These are phyloP conservation scores for Sminthurinus signatus DNA, from an alignment of 1,140 invertebrate genomes.

Conservation along the genomic window DNA sequence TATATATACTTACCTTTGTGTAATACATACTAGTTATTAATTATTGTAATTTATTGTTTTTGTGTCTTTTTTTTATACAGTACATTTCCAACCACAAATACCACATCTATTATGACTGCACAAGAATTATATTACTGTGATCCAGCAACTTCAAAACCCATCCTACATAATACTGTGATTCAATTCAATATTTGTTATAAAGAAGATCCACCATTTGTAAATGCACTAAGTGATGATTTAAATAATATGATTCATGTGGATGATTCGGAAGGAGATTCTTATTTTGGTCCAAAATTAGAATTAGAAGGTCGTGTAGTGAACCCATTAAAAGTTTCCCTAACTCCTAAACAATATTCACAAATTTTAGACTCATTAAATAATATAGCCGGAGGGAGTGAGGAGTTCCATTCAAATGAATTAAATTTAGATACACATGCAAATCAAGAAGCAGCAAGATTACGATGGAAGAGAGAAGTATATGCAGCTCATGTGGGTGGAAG, in stretches of 20 bases:
- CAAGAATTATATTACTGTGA: conserved; percentile 63
- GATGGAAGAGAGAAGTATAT: conserved; percentile 30
- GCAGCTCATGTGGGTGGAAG: background rate
- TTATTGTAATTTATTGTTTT: too few relatives aligned
- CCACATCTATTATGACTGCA: conserved; percentile 47
- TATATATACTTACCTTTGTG: too few relatives aligned
- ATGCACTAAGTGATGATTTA: conserved; percentile 4
- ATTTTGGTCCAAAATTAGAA: conserved; percentile 43
- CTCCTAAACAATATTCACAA: conserved; percentile 80
- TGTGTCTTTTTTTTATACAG: conserved; percentile 17
- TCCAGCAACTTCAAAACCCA: conserved; percentile 56
- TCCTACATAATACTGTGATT: conserved; percentile 75
- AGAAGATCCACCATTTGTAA: conserved; percentile 17
- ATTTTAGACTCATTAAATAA: conserved; percentile 59
- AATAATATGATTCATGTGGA: conserved; percentile 8
- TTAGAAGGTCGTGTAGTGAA: conserved; percentile 74
- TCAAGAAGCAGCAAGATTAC: conserved; percentile 10
- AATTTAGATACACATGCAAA: background rate
- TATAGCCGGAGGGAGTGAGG: conserved; percentile 29
- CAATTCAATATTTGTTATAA: conserved; percentile 52
- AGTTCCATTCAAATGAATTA: conserved; percentile 12
- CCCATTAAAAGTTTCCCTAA: conserved; percentile 73
- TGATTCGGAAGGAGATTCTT: background rate
- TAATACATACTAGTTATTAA: too few relatives aligned
- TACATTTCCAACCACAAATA: conserved; percentile 29